Conservation (phyloP, 2,888 invertebrate genomes). For the Teleiodes luculella region DNA sequence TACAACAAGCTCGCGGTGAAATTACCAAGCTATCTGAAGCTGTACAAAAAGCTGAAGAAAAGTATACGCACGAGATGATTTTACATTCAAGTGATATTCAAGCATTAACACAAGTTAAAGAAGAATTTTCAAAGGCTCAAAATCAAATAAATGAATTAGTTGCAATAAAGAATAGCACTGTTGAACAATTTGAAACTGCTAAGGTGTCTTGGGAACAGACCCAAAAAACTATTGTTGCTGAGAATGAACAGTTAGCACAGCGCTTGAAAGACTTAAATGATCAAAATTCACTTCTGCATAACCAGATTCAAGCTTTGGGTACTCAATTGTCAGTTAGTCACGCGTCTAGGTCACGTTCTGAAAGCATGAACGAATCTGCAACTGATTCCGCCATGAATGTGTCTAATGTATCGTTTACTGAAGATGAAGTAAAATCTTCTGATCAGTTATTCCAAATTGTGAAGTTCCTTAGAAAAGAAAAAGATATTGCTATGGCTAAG, state of each 20-base stretch:
- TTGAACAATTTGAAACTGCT: conserved; percentile 81
- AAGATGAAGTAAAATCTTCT: conserved; percentile 86
- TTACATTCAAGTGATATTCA: conserved; percentile 87
- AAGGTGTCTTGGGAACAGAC: conserved; percentile 82
- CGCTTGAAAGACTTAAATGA: conserved; percentile 86
- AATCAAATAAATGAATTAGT: conserved; percentile 82
- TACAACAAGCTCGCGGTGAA: conserved; percentile 81
- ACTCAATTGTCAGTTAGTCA: conserved; percentile 82
- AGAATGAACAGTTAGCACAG: conserved; percentile 82
- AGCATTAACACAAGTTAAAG: conserved; percentile 82
- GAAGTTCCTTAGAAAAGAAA: conserved; percentile 92
- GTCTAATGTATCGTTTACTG: conserved; percentile 81
- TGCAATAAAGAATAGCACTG: conserved; percentile 80
- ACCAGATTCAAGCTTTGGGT: conserved; percentile 91
- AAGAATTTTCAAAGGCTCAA: conserved; percentile 80
- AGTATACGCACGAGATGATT: conserved; percentile 89
- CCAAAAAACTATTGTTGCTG: conserved; percentile 80
- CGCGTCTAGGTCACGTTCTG: conserved; percentile 66
- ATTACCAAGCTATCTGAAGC: conserved; percentile 80
- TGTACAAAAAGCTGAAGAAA: conserved; percentile 84
- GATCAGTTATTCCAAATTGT: conserved; percentile 93
- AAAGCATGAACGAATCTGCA: conserved; percentile 73
- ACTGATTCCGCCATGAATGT: conserved; percentile 75
- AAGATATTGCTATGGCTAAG: conserved; percentile 91
- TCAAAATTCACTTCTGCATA: conserved; percentile 89